Conservation (phyloP, 2,888 invertebrate species). For the Lasiommata megera region DNA sequence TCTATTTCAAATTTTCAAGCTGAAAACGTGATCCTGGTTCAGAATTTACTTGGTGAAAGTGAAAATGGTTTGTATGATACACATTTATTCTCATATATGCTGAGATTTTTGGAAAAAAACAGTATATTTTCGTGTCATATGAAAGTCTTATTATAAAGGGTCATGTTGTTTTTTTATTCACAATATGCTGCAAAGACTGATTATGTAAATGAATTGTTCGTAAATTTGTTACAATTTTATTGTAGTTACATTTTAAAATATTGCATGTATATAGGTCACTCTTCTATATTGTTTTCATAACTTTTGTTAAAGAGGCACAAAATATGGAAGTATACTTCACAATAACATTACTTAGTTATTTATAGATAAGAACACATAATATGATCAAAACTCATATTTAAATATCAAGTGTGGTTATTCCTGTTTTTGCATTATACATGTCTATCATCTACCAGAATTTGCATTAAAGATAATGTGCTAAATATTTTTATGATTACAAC, state of each 20-base stretch:
- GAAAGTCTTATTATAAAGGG: conserved; percentile 6
- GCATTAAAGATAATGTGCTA: too few species aligned
- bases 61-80: conserved; percentile 64
- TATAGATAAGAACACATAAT: too few species aligned
- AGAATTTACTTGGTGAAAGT: conserved; percentile 58
- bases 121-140: neutral
- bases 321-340: too few species aligned
- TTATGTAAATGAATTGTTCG: neutral
- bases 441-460: too few species aligned
- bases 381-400: too few species aligned
- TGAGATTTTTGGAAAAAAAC: conserved; percentile 1
- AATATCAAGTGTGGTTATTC: too few species aligned
- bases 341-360: too few species aligned
- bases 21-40: conserved; percentile 47
- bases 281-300: too few species aligned
- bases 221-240: neutral
- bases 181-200: neutral
- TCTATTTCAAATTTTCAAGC: conserved; percentile 47
- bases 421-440: too few species aligned
- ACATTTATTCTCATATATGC: neutral
- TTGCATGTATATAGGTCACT: neutral
- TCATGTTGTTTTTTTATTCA: conserved; percentile 6
- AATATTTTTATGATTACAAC: too few species aligned
- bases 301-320: too few species aligned
- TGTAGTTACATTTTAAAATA: neutral